phyloP scores from a whole-genome alignment of 2,888 invertebrate genomes.

The Drosophila pegasa region DNA sequence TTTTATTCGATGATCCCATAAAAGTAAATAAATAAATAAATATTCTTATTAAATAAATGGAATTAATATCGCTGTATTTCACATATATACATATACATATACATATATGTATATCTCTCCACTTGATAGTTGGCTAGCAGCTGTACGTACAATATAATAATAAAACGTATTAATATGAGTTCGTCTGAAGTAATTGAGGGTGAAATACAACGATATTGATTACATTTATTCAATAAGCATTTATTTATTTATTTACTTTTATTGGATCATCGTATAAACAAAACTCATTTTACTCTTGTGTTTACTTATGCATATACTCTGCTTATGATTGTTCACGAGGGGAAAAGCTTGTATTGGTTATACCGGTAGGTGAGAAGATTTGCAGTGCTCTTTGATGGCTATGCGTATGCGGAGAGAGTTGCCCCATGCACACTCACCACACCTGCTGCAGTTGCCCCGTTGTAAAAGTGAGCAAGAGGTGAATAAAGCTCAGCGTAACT shows the following conservation, averaged over 20 bases:
- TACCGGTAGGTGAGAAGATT: constrained; percentile 26
- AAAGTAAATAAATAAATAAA: no score
- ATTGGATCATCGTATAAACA: no score
- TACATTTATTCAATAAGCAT: not conserved
- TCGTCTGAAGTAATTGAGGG: not conserved
- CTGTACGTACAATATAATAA: constrained; percentile 1
- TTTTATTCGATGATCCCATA: no score
- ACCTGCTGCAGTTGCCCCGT: constrained; percentile 12
- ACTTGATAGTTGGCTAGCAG: no score
- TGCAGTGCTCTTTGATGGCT: not conserved
- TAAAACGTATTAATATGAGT: not conserved
- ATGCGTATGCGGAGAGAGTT: constrained; percentile 42
- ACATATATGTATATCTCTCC: no score
- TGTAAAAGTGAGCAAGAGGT: not conserved
- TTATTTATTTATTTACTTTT: no score
- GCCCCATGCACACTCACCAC: not conserved
- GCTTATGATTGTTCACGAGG: no score
- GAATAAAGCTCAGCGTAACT: not conserved
- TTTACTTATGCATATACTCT: not conserved
- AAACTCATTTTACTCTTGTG: not conserved
- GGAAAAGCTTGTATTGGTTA: not conserved
- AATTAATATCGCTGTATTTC: no score
- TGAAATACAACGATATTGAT: not conserved
- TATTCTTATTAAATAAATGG: no score
- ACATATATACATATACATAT: no score